These are phyloP conservation scores for Colistium nudipinnis DNA, from an alignment of 2,113 vertebrate genomes.

Conservation along the genomic window DNA sequence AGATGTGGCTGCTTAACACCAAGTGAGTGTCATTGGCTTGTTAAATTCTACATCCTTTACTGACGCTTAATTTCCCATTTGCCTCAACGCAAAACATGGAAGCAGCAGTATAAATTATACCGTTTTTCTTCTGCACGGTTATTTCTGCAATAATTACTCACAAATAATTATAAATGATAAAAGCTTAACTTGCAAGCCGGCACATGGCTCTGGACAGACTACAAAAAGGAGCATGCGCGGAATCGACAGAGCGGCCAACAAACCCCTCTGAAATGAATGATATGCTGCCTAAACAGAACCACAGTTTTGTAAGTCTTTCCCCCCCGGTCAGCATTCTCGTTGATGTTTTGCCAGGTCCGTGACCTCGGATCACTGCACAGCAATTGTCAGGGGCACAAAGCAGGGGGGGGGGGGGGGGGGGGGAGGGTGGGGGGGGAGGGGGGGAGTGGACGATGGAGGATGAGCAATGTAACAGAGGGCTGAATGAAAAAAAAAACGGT, in stretches of 20 bases:
- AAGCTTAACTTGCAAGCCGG: background rate
- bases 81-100: conserved; percentile 2
- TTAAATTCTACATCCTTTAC: background rate
- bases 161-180: too few species aligned
- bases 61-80: background rate
- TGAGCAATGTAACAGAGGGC: conserved; percentile 67
- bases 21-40: background rate
- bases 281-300: conserved; percentile 69
- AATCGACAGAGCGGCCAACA: conserved; percentile 4
- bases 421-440: too few species aligned
- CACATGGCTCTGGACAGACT: background rate
- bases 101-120: background rate
- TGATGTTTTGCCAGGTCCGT: conserved; percentile 70
- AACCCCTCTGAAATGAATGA: conserved; percentile 47
- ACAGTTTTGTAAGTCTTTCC: conserved; percentile 62
- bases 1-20: too few species aligned
- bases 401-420: conserved; percentile 57
- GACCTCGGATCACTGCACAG: conserved; percentile 70
- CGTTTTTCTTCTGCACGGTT: background rate
- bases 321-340: conserved; percentile 67
- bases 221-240: background rate
- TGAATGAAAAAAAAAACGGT: conserved; percentile 65
- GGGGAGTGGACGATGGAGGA: conserved; percentile 59
- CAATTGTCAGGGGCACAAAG: conserved; percentile 73
- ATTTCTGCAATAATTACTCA: too few species aligned